phyloP scores from a whole-genome alignment of 2,797 vertebrate genomes.

The Hemibagrus guttatus region DNA sequence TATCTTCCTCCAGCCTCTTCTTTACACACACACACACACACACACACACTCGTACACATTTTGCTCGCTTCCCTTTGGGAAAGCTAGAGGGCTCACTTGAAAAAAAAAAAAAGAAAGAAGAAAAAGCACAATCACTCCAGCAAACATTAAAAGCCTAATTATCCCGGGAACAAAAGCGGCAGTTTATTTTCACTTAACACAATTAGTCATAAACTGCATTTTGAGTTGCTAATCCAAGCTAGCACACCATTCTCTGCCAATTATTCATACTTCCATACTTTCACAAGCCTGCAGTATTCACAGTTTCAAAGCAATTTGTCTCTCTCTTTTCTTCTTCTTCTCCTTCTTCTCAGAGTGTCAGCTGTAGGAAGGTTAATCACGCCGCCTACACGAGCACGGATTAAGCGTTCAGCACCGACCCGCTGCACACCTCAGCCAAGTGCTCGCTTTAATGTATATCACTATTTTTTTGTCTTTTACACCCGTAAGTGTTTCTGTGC shows the following conservation, averaged over 20 bases:
- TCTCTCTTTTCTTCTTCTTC: constrained; percentile 22
- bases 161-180: constrained; percentile 79
- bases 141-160: constrained; percentile 79
- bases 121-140: constrained; percentile 64
- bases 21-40: background rate
- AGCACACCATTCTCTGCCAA: constrained; percentile 75
- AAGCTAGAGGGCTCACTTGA: constrained; percentile 76
- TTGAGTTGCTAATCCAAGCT: constrained; percentile 75
- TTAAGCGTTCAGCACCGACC: constrained; percentile 77
- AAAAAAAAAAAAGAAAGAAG: constrained; percentile 53
- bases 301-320: constrained; percentile 79
- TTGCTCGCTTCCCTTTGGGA: constrained; percentile 66
- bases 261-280: constrained; percentile 76
- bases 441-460: constrained; percentile 69
- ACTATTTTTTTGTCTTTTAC: constrained; percentile 66
- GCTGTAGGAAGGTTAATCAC: constrained; percentile 79
- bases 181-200: constrained; percentile 85
- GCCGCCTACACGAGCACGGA: constrained; percentile 81
- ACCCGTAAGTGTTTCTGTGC: constrained; percentile 71
- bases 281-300: constrained; percentile 77
- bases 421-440: constrained; percentile 72
- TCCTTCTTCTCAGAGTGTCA: constrained; percentile 24
- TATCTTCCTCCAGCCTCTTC: constrained; percentile 53
- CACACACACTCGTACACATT: constrained; percentile 56
- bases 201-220: constrained; percentile 83